These are phyloP conservation scores for Caenorhabditis sp. DNA, from an alignment of 2,888 invertebrate genomes.

Conservation along the genomic window DNA sequence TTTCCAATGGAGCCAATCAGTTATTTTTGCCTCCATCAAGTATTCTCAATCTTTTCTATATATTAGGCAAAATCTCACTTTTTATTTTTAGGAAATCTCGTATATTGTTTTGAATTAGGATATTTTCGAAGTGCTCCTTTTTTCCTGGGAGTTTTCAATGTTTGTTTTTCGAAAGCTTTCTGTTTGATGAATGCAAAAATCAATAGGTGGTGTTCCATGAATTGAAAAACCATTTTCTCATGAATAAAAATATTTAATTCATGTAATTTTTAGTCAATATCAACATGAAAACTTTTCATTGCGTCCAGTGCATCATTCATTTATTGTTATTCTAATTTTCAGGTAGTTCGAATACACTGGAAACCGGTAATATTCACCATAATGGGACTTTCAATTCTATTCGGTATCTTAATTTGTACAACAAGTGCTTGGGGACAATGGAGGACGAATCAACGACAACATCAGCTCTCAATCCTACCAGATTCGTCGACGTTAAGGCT, in stretches of 20 bases:
- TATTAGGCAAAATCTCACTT: too few species aligned
- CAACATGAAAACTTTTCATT: too few species aligned
- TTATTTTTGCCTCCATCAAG: too few species aligned
- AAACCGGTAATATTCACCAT: slow-evolving; percentile 20
- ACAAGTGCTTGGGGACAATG: slow-evolving; percentile 67
- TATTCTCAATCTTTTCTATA: too few species aligned
- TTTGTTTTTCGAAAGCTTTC: background rate
- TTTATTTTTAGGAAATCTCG: too few species aligned
- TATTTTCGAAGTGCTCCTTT: too few species aligned
- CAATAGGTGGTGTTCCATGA: background rate
- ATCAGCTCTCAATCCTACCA: slow-evolving; percentile 53
- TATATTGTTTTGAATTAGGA: too few species aligned
- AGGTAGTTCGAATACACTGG: slow-evolving; percentile 37
- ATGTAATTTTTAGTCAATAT: too few species aligned
- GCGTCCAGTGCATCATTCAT: too few species aligned
- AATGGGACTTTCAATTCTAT: slow-evolving; percentile 36
- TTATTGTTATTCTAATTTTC: slow-evolving; percentile 6
- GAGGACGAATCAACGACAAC: slow-evolving; percentile 57
- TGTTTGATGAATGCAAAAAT: background rate
- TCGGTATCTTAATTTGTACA: slow-evolving; percentile 47
- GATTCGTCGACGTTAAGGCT: slow-evolving; percentile 54
- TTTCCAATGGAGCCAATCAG: too few species aligned
- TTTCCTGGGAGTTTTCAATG: background rate
- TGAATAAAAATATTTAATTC: too few species aligned
- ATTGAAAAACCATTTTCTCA: background rate